Base-by-base conservation (phyloP, 2,113 vertebrate genomes). In the Charina bottae region DNA sequence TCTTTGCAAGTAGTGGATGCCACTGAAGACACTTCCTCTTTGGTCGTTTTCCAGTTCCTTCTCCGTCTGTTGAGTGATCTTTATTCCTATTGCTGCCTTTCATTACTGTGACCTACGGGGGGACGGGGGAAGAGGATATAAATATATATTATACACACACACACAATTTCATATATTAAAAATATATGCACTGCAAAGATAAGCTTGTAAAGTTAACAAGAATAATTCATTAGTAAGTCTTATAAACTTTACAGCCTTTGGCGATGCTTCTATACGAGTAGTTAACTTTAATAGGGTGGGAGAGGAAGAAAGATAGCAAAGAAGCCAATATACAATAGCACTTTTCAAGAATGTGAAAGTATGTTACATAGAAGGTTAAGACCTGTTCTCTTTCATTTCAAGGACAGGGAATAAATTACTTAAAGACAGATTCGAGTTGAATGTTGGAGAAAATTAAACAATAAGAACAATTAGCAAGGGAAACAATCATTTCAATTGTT, bases 21-120 rank as follows among this genome's bases (percentile, higher is more conserved):
- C 99, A 99, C 98, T 99, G 99, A 93, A 99, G 98, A 96, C 99
- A 99, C 98, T 99, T 99, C 54, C 99, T 98, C 97, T 99, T 99
- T 94, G 99, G 99, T 92, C 99, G 97, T 95, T 99, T 99, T 89
- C 98, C 98, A 94, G 98, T 96, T 94, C 98, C 98, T 97, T 99
- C 99, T 94, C 98, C 98, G 96, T 98, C 98, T 96, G 97, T 97
- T 91, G 98, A 98, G 91, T 98, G 98, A 96, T 99, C 99, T 97
- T 99, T 99, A 97, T 97, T 98, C 97, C 98, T 98, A 96, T 97
- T 98, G 98, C 98, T 99, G 96, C 98, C 99, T 98, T 99, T 99
- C 99, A 99, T 99, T 98, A 98, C 98, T 98, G 96, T 97, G 96
- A 97, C 97, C 42, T 42, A 42, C 42, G 3, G 42, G 42, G 42